These are phyloP conservation scores for Drosophila sp. DNA, from an alignment of 1,140 invertebrate genomes.

Conservation along the genomic window DNA sequence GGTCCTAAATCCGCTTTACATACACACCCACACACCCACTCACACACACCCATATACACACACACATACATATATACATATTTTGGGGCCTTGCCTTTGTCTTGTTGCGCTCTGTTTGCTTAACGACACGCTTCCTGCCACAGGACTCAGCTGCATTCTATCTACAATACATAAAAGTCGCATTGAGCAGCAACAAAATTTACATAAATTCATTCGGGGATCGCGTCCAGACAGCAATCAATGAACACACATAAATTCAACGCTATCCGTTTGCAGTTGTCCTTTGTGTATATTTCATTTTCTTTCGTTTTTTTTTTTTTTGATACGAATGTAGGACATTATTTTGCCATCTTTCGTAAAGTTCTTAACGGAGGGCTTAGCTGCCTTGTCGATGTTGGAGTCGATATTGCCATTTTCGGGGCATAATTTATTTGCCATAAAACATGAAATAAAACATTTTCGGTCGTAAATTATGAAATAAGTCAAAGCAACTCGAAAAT, in stretches of 20 bases:
- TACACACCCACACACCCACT: not conserved
- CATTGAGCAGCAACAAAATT: conserved; percentile 62
- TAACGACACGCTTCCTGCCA: conserved; percentile 9
- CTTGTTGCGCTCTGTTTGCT: conserved; percentile 41
- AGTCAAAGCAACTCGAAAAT: conserved; percentile 41
- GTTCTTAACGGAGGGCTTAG: conserved; percentile 72
- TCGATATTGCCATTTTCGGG: conserved; percentile 37
- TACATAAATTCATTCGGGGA: conserved; percentile 66
- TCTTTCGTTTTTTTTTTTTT: too few species aligned
- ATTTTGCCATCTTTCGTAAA: conserved; percentile 45
- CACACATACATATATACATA: not conserved
- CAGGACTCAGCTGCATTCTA: conserved; percentile 69
- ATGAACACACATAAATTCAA: conserved; percentile 74
- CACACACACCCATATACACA: not conserved
- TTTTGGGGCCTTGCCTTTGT: conserved; percentile 10
- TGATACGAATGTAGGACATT: conserved; percentile 27
- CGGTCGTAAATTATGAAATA: conserved; percentile 78
- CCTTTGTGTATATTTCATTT: conserved; percentile 50
- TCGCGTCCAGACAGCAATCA: conserved; percentile 60
- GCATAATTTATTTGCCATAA: conserved; percentile 80
- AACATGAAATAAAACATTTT: conserved; percentile 78
- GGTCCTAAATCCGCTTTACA: conserved; percentile 27
- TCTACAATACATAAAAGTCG: conserved; percentile 79
- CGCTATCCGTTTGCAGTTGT: conserved; percentile 69
- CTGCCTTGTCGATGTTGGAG: conserved; percentile 28